Evolutionary conservation across 2,113 vertebrate genomes (phyloP).

Genomic region (Heloderma charlesbogerti): DNA sequence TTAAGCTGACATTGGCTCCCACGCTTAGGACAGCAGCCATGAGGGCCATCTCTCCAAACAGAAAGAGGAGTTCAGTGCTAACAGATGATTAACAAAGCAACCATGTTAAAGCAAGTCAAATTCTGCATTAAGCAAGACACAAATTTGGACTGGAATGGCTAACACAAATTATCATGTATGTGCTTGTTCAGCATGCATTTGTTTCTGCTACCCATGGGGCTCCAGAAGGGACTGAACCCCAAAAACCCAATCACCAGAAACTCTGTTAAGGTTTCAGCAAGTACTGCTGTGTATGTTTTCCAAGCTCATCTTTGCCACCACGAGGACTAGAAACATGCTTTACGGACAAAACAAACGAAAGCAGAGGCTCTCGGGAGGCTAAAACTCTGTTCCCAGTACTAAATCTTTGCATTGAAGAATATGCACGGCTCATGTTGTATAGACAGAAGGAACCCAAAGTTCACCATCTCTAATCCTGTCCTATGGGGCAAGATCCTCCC

Average conservation of each 20-base stretch:
- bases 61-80: not conserved
- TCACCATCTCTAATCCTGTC: not conserved
- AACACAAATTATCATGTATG: not conserved
- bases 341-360: not conserved
- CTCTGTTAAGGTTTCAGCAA: not conserved
- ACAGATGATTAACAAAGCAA: not conserved
- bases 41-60: not conserved
- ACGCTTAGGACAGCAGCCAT: not conserved
- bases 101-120: not conserved
- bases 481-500: not conserved
- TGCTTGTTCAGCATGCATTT: not conserved
- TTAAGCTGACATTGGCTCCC: not conserved
- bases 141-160: not conserved
- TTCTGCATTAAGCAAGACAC: not conserved
- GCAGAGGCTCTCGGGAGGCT: not conserved
- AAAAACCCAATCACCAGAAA: not conserved
- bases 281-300: not conserved
- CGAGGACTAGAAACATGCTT: not conserved
- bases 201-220: not conserved
- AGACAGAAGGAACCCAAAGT: not conserved
- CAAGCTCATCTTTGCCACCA: not conserved
- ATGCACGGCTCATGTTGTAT: not conserved
- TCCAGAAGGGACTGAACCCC: not conserved
- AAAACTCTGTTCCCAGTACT: not conserved
- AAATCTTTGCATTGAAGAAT: not conserved